Conservation (phyloP, 2,113 vertebrate species). For the Todiramphus saurophagus region DNA sequence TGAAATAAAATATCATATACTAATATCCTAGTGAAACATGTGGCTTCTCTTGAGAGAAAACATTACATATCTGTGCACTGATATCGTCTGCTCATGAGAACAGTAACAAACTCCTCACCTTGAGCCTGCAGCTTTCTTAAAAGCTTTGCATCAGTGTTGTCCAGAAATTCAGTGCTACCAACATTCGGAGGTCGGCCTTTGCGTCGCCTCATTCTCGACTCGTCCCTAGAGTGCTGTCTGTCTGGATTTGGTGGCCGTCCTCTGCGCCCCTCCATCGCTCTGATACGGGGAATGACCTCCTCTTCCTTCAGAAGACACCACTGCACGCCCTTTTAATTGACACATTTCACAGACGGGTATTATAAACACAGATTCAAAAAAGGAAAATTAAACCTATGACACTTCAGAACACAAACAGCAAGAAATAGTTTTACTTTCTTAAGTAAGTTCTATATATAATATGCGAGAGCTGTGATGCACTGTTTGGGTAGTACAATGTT, state of each 20-base stretch:
- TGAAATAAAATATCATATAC: neutral
- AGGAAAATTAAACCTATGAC: neutral
- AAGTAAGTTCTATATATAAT: neutral
- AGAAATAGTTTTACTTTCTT: no score
- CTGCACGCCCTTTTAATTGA: conserved; percentile 87
- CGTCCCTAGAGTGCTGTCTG: conserved; percentile 76
- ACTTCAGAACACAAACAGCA: neutral
- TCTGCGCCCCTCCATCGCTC: conserved; percentile 89
- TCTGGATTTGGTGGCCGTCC: conserved; percentile 81
- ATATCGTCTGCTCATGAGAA: neutral
- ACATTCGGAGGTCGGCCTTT: conserved; percentile 83
- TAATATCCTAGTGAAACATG: neutral
- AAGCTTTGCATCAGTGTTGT: conserved; percentile 81
- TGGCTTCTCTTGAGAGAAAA: neutral
- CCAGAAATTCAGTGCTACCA: conserved; percentile 77
- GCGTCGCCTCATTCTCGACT: conserved; percentile 70
- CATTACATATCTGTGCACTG: neutral
- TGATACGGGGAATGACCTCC: conserved; percentile 83
- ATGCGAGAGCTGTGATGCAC: neutral
- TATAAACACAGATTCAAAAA: conserved; percentile 14
- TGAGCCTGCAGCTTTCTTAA: conserved; percentile 92
- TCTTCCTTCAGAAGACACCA: conserved; percentile 91
- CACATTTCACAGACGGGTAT: conserved; percentile 60
- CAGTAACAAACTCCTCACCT: conserved; percentile 70
- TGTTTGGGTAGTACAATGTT: neutral